These are phyloP conservation scores for Strongylocentrotus purpuratus DNA, from an alignment of 35 echinoderm and acorn worm species.

Conservation along the genomic window DNA sequence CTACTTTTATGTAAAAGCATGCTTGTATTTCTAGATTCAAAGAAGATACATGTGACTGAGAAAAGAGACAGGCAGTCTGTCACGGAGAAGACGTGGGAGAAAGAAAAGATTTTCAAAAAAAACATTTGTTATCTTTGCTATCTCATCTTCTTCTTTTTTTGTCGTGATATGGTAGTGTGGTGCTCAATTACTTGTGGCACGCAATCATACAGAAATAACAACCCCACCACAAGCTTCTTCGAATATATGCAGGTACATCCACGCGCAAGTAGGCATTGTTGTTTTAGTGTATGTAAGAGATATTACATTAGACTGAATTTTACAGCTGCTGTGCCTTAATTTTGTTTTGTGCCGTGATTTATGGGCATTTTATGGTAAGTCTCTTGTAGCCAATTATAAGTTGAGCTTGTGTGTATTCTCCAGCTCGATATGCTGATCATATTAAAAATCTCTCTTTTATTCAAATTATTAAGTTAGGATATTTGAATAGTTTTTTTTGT, in stretches of 20 bases:
- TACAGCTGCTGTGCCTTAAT: not conserved
- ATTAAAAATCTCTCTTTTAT: constrained; percentile 18
- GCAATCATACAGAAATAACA: not conserved
- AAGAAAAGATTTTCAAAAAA: not conserved
- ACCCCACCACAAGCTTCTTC: not conserved
- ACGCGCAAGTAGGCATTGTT: not conserved
- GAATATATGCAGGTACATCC: not conserved
- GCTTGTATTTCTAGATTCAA: no score
- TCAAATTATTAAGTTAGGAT: not conserved
- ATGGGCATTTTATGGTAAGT: not conserved
- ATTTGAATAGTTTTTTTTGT: not conserved
- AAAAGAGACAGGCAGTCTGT: not conserved
- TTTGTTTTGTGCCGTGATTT: not conserved
- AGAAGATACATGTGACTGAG: not conserved
- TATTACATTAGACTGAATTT: not conserved
- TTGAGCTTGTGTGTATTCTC: not conserved
- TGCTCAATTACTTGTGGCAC: constrained; percentile 10
- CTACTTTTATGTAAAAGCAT: no score
- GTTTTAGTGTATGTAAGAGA: not conserved
- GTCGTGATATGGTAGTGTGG: not conserved
- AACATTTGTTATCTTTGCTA: not conserved
- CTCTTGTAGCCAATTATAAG: not conserved
- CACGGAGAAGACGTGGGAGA: not conserved
- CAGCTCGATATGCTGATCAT: not conserved
- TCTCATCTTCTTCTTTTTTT: not conserved